Base-by-base conservation (phyloP, 92 coral and sea anemone genomes). In the Epizoanthus fatuus region DNA sequence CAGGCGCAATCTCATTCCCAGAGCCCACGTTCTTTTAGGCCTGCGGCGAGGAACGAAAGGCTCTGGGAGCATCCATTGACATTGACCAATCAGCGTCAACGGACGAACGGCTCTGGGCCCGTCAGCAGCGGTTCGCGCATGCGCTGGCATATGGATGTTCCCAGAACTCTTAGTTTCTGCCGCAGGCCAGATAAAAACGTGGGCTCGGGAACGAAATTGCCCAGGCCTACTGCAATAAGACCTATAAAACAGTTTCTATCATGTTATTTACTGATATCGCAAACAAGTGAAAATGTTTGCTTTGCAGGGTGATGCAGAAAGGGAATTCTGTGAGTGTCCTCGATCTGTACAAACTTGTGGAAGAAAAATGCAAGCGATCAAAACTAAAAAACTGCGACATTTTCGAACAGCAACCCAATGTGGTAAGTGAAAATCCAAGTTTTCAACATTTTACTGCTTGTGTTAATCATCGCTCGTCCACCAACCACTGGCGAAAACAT, bases 391-490 rank as follows among this genome's bases (percentile, higher is more conserved):
- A 79, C 4, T 95, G 98, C 72, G 74, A 54, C 64, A 81, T 89
- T 45, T 91, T 86, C 25, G 79, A 29, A 42, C 52, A 89, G 22
- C 98, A 95, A 67, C 98, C 98, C 55, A 91, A 95, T 49, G 87
- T 92, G 84, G 93, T 81, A 59, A 74, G 93, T 58, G 10, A 58
- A 3, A 25, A 11, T 15, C 6, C 0, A 5, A 5, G 20, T 59
- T 15, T 13, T 37, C 13, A 11, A 0, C 4, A 49, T 14, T 42
- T 56, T 32, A 19, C 2, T 14, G 12, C 8, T 5, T 11, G 5
- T 11, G 25, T 32, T 63, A 19, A 3, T 63, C 68, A 19, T 19
- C 12, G 68, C 37, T 5, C 29, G 20, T 60, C 58, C 14, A 32
- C 38, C 4, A 9, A 78, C 75, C 3, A 69, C 72, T 49, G 72